phyloP scores from a whole-genome alignment of 2,888 invertebrate genomes.

The Steromphala cineraria region DNA sequence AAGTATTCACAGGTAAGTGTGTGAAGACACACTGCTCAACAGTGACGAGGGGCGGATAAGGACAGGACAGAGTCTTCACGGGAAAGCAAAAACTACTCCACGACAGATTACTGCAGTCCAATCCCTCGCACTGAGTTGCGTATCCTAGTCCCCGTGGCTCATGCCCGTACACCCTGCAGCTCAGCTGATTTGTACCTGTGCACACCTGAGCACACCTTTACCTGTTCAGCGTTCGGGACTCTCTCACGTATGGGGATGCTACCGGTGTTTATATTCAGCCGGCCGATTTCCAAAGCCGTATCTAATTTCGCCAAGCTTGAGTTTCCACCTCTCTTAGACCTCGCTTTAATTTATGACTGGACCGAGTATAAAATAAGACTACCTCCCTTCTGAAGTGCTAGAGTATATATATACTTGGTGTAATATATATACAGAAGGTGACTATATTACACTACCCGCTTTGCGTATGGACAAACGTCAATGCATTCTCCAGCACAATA shows the following conservation, averaged over 20 bases:
- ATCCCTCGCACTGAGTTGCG: background rate
- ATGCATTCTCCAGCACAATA: too few relatives aligned
- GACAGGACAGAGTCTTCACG: too few relatives aligned
- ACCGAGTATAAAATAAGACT: background rate
- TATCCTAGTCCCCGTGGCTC: background rate
- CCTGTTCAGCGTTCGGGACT: background rate
- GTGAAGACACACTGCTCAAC: too few relatives aligned
- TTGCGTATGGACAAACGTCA: too few relatives aligned
- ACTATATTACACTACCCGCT: too few relatives aligned
- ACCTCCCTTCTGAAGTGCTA: background rate
- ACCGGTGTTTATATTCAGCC: background rate
- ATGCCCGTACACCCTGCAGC: background rate
- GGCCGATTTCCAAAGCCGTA: background rate
- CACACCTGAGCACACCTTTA: background rate
- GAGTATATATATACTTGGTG: too few relatives aligned
- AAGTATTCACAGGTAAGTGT: too few relatives aligned
- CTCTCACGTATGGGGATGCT: background rate
- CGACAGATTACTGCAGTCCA: background rate
- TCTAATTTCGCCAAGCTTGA: conserved; percentile 1
- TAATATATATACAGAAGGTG: too few relatives aligned
- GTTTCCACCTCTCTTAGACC: background rate
- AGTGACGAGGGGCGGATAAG: too few relatives aligned
- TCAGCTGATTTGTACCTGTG: background rate
- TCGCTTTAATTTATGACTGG: conserved; percentile 5
- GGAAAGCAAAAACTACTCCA: too few relatives aligned